phyloP scores from a whole-genome alignment of 2,888 invertebrate species.

The Volucella bombylans region DNA sequence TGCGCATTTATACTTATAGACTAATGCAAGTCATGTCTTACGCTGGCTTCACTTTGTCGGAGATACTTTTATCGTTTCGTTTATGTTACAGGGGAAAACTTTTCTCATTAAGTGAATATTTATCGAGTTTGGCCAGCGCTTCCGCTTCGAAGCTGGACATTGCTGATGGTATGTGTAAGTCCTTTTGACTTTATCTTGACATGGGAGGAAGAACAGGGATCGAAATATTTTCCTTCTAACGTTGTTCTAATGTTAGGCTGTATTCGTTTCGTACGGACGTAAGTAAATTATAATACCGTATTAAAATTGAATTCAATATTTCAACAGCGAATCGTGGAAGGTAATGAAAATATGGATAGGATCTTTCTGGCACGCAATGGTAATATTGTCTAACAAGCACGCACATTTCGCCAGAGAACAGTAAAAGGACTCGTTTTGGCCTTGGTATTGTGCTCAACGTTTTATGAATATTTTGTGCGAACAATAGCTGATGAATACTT shows the following conservation, averaged over 20 bases:
- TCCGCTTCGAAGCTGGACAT: not conserved
- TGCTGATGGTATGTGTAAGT: not conserved
- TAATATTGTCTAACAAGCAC: slow-evolving; percentile 35
- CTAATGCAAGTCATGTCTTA: not conserved
- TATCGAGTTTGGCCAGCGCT: not conserved
- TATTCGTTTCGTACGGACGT: not conserved
- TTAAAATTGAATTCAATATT: slow-evolving; percentile 52
- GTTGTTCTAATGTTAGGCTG: not conserved
- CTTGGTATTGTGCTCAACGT: slow-evolving; percentile 9
- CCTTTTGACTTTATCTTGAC: slow-evolving; percentile 23
- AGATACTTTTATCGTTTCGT: slow-evolving; percentile 5
- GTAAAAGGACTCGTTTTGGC: slow-evolving; percentile 38
- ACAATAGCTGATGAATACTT: slow-evolving; percentile 43
- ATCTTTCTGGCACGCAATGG: slow-evolving; percentile 50
- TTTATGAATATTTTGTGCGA: slow-evolving; percentile 37
- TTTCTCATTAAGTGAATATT: slow-evolving; percentile 57
- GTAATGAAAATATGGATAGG: slow-evolving; percentile 9
- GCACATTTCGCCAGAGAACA: slow-evolving; percentile 27
- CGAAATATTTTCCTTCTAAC: not conserved
- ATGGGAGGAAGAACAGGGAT: not conserved
- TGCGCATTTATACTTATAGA: not conserved
- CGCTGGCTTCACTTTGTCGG: not conserved
- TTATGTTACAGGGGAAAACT: slow-evolving; percentile 35
- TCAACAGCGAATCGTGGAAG: slow-evolving; percentile 1
- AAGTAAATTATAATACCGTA: slow-evolving; percentile 28